phyloP scores from a whole-genome alignment of 2,113 vertebrate species.

The Salvelinus namaycush region DNA sequence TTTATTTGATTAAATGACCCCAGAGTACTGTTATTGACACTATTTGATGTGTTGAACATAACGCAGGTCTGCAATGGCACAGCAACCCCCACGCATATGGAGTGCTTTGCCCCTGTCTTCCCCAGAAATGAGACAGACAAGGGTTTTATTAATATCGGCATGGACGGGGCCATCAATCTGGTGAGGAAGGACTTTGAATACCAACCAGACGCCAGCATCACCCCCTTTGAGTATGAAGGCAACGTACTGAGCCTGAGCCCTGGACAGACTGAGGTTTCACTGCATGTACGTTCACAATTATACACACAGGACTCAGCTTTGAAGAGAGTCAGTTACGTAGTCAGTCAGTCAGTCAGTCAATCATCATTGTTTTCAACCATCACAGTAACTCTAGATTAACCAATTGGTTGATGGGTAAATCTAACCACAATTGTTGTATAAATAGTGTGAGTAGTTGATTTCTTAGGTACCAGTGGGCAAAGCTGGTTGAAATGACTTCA shows the following conservation, averaged over 20 bases:
- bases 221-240: constrained; percentile 69
- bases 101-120: constrained; percentile 79
- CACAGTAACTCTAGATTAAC: neutral
- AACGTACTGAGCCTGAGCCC: constrained; percentile 70
- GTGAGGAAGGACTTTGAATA: constrained; percentile 73
- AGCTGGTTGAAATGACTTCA: too few species aligned
- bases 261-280: constrained; percentile 76
- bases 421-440: too few species aligned
- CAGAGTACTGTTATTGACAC: neutral
- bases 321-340: neutral
- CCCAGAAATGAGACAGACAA: constrained; percentile 49
- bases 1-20: too few species aligned
- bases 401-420: too few species aligned
- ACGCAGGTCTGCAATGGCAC: constrained; percentile 71
- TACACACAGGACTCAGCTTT: neutral
- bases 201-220: constrained; percentile 65
- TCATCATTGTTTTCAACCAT: neutral
- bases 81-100: constrained; percentile 55
- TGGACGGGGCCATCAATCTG: constrained; percentile 70
- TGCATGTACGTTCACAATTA: constrained; percentile 76
- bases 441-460: too few species aligned
- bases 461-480: too few species aligned
- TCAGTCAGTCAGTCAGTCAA: neutral
- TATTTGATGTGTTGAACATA: constrained; percentile 1
- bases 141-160: constrained; percentile 77